phyloP scores from a whole-genome alignment of 2,888 invertebrate species.

The Melanostoma mellinum region DNA sequence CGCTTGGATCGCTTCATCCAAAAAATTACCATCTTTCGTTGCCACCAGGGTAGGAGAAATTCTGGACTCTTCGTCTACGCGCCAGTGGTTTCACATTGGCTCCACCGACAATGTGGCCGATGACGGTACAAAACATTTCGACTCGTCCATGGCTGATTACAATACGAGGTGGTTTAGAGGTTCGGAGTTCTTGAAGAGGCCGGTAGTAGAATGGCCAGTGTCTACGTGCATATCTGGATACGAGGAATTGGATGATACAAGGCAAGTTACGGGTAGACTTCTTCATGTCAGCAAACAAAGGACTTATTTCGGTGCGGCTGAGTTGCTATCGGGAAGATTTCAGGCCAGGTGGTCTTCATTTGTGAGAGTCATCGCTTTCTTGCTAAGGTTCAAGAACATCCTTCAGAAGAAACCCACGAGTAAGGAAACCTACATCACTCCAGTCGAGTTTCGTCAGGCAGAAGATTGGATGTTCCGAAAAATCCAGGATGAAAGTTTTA shows the following conservation, averaged over 20 bases:
- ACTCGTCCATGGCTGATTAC: background rate
- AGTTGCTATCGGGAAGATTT: background rate
- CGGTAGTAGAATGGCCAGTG: background rate
- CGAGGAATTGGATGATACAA: no score
- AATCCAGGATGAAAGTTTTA: background rate
- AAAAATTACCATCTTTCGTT: slow-evolving; percentile 15
- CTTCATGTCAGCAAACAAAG: background rate
- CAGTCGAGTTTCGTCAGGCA: no score
- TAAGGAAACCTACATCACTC: background rate
- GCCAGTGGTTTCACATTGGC: background rate
- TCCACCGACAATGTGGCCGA: slow-evolving; percentile 25
- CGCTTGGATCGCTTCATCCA: slow-evolving; percentile 8
- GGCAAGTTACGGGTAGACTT: no score
- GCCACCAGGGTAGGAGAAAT: slow-evolving; percentile 21
- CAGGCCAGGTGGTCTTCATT: background rate
- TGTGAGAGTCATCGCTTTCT: background rate
- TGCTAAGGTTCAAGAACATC: background rate
- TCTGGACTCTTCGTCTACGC: background rate
- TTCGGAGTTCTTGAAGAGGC: background rate
- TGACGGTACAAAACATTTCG: slow-evolving; percentile 14
- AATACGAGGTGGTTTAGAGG: slow-evolving; percentile 1
- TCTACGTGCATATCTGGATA: no score
- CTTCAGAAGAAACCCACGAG: no score
- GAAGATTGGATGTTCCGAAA: background rate
- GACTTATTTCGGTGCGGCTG: background rate